Evolutionary conservation across 1,140 invertebrate species (phyloP), one percentile per base, ranked within the genome.

Genomic region (Hypothenemus hampei): DNA sequence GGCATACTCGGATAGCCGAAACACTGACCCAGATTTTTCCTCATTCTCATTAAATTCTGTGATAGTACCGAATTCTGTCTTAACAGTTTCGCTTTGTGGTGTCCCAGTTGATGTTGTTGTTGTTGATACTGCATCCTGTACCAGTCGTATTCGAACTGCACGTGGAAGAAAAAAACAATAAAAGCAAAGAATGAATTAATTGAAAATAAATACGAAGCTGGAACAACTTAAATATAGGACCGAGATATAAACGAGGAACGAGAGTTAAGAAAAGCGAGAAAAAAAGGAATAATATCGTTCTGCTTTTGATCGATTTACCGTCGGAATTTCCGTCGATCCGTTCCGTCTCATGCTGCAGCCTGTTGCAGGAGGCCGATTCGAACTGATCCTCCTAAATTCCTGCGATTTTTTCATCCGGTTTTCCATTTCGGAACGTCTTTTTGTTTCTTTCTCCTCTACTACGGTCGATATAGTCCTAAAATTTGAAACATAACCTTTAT

Each of bases 381-480:
- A 67, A 63, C 2, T 66, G 57, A 21, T 72, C 70, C 44, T 72
- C 65, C 64, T 69, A 68, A 26, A 67, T 59, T 48, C 73, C 57
- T 15, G 71, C 69, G 1, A 69, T 69, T 60, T 60, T 23, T 48
- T 13, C 68, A 68, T 3, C 68, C 70, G 3, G 71, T 72, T 3
- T 68, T 74, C 60, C 26, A 52, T 31, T 44, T 67, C 69, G 10
- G 69, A 63, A 39, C 72, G 72, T 7, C 72, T 64, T 20, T 52
- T 55, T 33, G 44, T 45, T 18, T 55, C 46, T 40, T 57, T 57
- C 29, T 35, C 37, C 10, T 53, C 54, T 10, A 44, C 29, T 15
- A 50, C 52, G n/a, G 51, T 55, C 33, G 41, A 50, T 13, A 67
- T 64, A 29, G 49, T 62, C 40, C 46, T 44, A n/a, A 58, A 24